Base-by-base conservation (phyloP, 2,888 invertebrate species). In the Caenorhabditis doughertyi region DNA sequence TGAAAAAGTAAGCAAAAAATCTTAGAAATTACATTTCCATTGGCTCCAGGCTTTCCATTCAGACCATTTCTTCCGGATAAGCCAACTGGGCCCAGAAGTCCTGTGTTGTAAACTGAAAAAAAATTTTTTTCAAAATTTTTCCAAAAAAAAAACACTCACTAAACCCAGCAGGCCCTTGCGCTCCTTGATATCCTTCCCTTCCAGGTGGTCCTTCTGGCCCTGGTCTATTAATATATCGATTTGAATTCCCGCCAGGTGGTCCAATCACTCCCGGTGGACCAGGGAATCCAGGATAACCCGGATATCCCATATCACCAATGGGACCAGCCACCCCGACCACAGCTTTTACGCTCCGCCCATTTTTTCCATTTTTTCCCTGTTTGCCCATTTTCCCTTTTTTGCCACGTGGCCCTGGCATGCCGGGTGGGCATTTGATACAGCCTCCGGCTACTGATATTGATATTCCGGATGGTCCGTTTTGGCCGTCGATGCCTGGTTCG, bases 171-270 rank as follows among this genome's bases (percentile, higher is more conserved):
- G 74, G 70, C 47, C 83, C 83, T 47, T 79, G 79, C 8, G 79
- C 73, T 44, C 79, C 83, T 70, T 58, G 83, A 74, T 73, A 79
- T 18, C 79, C 79, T 23, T 47, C 23, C 64, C 27, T 35, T 44
- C 79, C 79, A 2, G 82, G 77, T 18, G 68, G 58, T 3, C 84
- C 84, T 2, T 56, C 25, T 49, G 82, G 82, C 47, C 84, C 84
- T 0, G 44, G 55, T 4, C 32, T 44, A 23, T 51, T 73, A 7
- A 55, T 13, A 39, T 55, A 74, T 21, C 70, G 32, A n/a, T 67
- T 62, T 1, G 58, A 25, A 13, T 64, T 23, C 8, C 47, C 3
- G 18, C 84, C 84, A 8, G 76, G 73, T 13, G 68, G 67, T 23
- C 84, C 84, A 7, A 18, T 47, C 1, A 58, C 27, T 56, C 84